These are phyloP conservation scores for Caenorhabditis imperialis DNA, from an alignment of 2,888 invertebrate genomes.

Conservation along the genomic window DNA sequence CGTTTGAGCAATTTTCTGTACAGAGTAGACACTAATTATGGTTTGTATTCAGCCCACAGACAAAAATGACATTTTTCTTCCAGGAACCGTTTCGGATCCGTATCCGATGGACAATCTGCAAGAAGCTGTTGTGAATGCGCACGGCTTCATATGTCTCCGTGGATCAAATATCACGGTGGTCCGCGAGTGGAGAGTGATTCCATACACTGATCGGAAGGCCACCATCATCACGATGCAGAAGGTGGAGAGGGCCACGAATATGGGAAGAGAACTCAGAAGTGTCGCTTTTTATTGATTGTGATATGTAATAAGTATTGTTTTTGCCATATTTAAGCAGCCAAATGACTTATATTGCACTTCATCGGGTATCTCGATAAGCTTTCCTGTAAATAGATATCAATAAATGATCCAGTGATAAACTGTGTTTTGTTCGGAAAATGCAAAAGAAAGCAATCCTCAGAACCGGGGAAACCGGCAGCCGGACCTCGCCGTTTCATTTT, in stretches of 20 bases:
- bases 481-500: too few species aligned
- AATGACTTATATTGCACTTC: too few species aligned
- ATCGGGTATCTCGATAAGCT: too few species aligned
- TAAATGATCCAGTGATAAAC: too few species aligned
- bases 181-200: slow-evolving; percentile 41
- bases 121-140: slow-evolving; percentile 30
- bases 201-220: slow-evolving; percentile 40
- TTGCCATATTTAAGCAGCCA: neutral
- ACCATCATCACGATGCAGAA: slow-evolving; percentile 43
- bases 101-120: slow-evolving; percentile 50
- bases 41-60: neutral
- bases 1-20: slow-evolving; percentile 17
- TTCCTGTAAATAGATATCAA: too few species aligned
- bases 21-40: slow-evolving; percentile 35
- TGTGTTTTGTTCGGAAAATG: too few species aligned
- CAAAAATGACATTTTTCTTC: neutral
- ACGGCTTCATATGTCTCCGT: slow-evolving; percentile 42
- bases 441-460: too few species aligned
- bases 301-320: neutral
- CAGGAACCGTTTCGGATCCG: slow-evolving; percentile 48
- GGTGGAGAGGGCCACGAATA: slow-evolving; percentile 33
- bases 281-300: slow-evolving; percentile 22
- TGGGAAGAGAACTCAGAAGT: slow-evolving; percentile 29
- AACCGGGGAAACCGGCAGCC: too few species aligned
- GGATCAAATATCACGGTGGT: slow-evolving; percentile 44